Conservation (phyloP, 2,113 vertebrate species). For the Anoura caudifer region DNA sequence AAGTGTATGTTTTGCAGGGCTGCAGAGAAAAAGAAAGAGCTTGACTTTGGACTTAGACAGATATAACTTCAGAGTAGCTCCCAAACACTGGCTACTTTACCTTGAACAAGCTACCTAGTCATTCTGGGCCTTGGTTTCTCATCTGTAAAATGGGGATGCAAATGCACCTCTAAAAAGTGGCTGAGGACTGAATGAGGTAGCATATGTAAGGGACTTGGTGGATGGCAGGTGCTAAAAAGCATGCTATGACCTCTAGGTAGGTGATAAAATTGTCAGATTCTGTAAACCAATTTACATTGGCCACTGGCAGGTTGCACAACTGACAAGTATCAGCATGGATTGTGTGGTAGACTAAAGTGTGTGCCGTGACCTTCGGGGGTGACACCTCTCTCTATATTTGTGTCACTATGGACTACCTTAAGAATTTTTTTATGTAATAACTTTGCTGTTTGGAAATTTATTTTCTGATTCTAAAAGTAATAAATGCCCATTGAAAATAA, state of each 20-base stretch:
- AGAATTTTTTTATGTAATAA: neutral
- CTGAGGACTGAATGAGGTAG: neutral
- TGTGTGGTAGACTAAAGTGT: neutral
- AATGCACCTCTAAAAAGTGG: neutral
- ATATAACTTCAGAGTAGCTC: neutral
- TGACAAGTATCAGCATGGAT: neutral
- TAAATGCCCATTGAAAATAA: neutral
- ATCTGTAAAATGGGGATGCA: neutral
- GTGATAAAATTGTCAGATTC: neutral
- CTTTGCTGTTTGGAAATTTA: neutral
- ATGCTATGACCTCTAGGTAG: accelerated
- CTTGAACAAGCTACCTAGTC: neutral
- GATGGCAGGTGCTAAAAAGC: neutral
- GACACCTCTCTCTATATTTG: neutral
- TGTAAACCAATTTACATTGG: neutral
- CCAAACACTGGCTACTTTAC: neutral
- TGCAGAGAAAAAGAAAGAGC: neutral
- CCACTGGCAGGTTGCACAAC: no score
- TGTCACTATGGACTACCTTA: neutral
- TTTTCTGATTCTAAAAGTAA: slow-evolving; percentile 10
- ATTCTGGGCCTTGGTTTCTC: neutral
- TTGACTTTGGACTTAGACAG: neutral
- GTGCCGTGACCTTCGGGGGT: neutral
- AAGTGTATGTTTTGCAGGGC: neutral
- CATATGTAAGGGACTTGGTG: neutral